A percentile compares a stretch with the other conserved stretches of the same genome.
Conservation (phyloP, 1,140 invertebrate genomes). For the Cheumatopsyche charites region DNA sequence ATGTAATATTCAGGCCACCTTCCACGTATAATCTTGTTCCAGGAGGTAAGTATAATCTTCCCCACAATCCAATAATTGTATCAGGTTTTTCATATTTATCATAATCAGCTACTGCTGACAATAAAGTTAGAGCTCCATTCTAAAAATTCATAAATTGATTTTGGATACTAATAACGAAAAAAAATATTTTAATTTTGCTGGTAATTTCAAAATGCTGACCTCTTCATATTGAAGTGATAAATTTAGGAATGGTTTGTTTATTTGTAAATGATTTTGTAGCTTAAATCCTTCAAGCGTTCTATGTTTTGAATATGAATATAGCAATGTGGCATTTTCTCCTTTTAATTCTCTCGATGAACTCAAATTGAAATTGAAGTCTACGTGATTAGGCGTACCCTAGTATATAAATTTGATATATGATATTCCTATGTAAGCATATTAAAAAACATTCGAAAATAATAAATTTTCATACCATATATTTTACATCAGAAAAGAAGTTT, state of each 20-base stretch:
- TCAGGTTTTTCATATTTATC: conserved; percentile 35
- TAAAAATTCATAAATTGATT: conserved; percentile 22
- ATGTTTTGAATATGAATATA: conserved; percentile 51
- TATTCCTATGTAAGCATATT: no score
- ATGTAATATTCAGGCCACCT: conserved; percentile 55
- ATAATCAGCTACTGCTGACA: conserved; percentile 39
- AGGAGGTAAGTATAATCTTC: conserved; percentile 54
- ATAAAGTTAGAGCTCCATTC: conserved; percentile 31
- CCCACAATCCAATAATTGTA: conserved; percentile 49
- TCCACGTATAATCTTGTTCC: conserved; percentile 57
- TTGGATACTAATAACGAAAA: neutral
- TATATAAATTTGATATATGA: conserved; percentile 26
- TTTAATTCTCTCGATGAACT: conserved; percentile 52
- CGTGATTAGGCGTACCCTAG: conserved; percentile 58
- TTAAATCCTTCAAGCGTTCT: conserved; percentile 55
- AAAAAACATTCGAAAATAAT: conserved; percentile 7
- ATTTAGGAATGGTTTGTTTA: conserved; percentile 53
- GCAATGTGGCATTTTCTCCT: conserved; percentile 51
- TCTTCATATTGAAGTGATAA: conserved; percentile 55
- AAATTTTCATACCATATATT: conserved; percentile 70
- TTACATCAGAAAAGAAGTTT: conserved; percentile 72
- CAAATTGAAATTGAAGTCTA: conserved; percentile 56
- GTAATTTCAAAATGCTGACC: conserved; percentile 45
- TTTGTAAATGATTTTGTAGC: conserved; percentile 52
- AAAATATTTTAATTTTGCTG: neutral